Conservation (phyloP, 2,888 invertebrate species). For the Phyto melanocephala region DNA sequence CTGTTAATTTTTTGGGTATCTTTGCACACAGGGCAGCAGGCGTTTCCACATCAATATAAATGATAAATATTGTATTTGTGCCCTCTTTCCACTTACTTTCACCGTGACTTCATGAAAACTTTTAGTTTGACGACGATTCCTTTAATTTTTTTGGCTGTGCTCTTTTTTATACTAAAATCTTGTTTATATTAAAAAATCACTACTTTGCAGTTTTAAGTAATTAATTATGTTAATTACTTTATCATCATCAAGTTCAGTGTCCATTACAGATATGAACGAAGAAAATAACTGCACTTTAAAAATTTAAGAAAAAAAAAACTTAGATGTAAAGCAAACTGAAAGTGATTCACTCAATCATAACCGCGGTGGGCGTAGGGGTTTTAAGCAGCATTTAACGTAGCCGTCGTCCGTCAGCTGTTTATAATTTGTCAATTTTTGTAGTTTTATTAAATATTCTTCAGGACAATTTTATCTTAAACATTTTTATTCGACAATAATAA, state of each 20-base stretch:
- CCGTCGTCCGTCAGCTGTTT: conserved; percentile 60
- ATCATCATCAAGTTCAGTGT: conserved; percentile 61
- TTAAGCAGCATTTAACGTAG: conserved; percentile 36
- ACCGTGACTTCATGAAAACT: conserved; percentile 51
- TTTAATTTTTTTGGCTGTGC: conserved; percentile 1
- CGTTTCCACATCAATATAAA: conserved; percentile 60
- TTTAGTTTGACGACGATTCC: conserved; percentile 34
- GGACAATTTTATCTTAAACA: conserved; percentile 3
- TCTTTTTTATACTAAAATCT: neutral
- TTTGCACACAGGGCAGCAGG: conserved; percentile 60
- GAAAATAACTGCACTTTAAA: conserved; percentile 59
- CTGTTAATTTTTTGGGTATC: conserved; percentile 41
- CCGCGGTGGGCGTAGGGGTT: conserved; percentile 65
- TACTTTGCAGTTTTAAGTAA: conserved; percentile 19
- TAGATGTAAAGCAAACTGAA: conserved; percentile 55
- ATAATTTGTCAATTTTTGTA: conserved; percentile 46
- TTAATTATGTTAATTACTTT: conserved; percentile 45
- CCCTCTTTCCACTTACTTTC: conserved; percentile 64
- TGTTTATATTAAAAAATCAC: neutral
- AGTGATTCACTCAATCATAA: conserved; percentile 63
- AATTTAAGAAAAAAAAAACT: conserved; percentile 33
- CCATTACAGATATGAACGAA: conserved; percentile 55
- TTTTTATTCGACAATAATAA: conserved; percentile 17
- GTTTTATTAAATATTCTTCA: neutral
- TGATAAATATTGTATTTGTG: conserved; percentile 37